Evolutionary conservation across 2,888 invertebrate species (phyloP), one percentile per base, ranked within the genome.

Genomic region (Isotomurus palustris): DNA sequence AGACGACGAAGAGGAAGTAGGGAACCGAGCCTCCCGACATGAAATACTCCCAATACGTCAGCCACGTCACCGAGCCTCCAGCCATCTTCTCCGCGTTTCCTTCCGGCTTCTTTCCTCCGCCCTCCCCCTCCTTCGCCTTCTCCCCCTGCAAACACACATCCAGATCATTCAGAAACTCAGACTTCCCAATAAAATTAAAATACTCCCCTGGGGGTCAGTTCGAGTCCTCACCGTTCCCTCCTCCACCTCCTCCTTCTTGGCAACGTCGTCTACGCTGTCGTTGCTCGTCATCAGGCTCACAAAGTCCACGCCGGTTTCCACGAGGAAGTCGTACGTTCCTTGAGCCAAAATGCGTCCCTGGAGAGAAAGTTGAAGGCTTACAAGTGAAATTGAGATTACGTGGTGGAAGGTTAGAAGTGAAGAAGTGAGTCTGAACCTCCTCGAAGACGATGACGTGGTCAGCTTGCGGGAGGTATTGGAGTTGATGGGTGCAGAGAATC

Each of bases 401-500:
- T n/a, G n/a, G n/a, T n/a, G n/a, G n/a, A n/a, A n/a, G n/a, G n/a
- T n/a, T n/a, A n/a, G n/a, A n/a, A n/a, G n/a, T n/a, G n/a, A n/a
- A n/a, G n/a, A n/a, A n/a, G n/a, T n/a, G n/a, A n/a, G 8, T 28
- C 47, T 49, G 51, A 44, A 66, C 66, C 4, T 58, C 40, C 41
- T 64, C 43, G 10, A 67, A 50, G 14, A 67, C 64, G 21, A 67
- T 51, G 24, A 67, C 51, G 25, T 64, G 61, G 32, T 64, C 64
- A 3, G 66, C 63, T 47, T 53, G 55, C 24, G 64, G 61, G 27
- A 69, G 50, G 45, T 66, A 67, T 50, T 91, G 91, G 51, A 90
- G 76, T 73, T 91, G 91, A 78, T 92, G 91, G 0, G 91, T 91
- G 3, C 80, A 78, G 35, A 80, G 73, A 36, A 80, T 74, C 27